Evolutionary conservation across 2,888 invertebrate genomes (phyloP).

Genomic region (Ptilodon capucinus): DNA sequence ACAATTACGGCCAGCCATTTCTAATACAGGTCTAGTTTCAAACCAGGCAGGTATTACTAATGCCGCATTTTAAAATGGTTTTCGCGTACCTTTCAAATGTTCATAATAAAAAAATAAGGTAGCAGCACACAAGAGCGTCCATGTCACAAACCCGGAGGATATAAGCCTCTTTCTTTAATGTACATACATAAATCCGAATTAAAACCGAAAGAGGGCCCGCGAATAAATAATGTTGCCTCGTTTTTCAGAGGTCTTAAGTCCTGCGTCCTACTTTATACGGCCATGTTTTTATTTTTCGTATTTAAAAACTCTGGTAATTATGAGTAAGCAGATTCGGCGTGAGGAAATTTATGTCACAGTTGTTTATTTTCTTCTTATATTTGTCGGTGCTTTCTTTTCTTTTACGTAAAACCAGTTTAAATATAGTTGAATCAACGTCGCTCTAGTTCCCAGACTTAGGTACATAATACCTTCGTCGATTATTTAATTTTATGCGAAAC

Average conservation of each 20-base stretch:
- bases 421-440: no score
- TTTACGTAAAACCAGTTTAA: constrained; percentile 9
- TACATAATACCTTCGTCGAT: no score
- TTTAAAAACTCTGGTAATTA: constrained; percentile 73
- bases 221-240: constrained; percentile 74
- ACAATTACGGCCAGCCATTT: not conserved
- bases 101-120: constrained; percentile 7
- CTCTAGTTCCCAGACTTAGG: no score
- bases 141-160: constrained; percentile 46
- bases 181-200: constrained; percentile 78
- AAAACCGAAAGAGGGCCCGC: constrained; percentile 68
- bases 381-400: constrained; percentile 28
- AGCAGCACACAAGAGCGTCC: constrained; percentile 36
- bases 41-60: not conserved
- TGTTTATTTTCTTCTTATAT: constrained; percentile 31
- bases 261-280: constrained; percentile 60
- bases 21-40: not conserved
- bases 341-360: constrained; percentile 38
- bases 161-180: constrained; percentile 71
- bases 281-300: constrained; percentile 66
- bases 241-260: constrained; percentile 77
- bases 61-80: not conserved
- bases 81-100: constrained; percentile 2
- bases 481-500: no score
- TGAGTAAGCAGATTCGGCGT: constrained; percentile 61